Conservation (phyloP, 2,113 vertebrate species). For the Indicator indicator region DNA sequence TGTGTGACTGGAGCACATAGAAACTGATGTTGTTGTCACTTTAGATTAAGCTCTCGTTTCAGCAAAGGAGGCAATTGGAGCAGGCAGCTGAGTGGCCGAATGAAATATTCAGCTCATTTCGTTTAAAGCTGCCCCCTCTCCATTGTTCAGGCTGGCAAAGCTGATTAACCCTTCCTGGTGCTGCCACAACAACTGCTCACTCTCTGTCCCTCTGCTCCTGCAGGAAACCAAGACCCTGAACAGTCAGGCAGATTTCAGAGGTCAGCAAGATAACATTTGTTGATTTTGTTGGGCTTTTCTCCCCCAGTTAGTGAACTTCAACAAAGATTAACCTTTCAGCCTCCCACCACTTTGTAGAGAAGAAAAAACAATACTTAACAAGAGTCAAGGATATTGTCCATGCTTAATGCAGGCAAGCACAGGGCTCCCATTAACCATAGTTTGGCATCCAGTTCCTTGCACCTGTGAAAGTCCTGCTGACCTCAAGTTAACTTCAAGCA, state of each 20-base stretch:
- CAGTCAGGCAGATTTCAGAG: background rate
- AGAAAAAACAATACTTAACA: background rate
- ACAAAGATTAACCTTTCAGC: background rate
- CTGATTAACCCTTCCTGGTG: slow-evolving; percentile 78
- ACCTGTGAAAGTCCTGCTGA: background rate
- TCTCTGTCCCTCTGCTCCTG: rapidly evolving
- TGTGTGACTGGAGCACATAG: slow-evolving; percentile 86
- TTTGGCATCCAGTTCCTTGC: background rate
- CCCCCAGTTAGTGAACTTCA: background rate
- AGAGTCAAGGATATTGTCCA: background rate
- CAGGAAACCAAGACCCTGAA: rapidly evolving
- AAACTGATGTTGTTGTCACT: slow-evolving; percentile 93
- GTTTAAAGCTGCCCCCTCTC: slow-evolving; percentile 84
- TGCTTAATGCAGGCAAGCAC: background rate
- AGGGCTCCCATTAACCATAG: background rate
- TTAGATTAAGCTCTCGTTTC: slow-evolving; percentile 85
- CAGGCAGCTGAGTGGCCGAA: slow-evolving; percentile 86
- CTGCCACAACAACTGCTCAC: background rate
- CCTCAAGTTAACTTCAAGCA: background rate
- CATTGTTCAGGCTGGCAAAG: slow-evolving; percentile 80
- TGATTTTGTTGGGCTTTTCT: background rate
- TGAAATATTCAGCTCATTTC: slow-evolving; percentile 91
- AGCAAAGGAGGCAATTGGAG: slow-evolving; percentile 82
- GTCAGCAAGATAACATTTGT: background rate
- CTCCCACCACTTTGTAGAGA: background rate